Conservation (phyloP, 2,797 vertebrate genomes). For the Knipowitschia caucasica region DNA sequence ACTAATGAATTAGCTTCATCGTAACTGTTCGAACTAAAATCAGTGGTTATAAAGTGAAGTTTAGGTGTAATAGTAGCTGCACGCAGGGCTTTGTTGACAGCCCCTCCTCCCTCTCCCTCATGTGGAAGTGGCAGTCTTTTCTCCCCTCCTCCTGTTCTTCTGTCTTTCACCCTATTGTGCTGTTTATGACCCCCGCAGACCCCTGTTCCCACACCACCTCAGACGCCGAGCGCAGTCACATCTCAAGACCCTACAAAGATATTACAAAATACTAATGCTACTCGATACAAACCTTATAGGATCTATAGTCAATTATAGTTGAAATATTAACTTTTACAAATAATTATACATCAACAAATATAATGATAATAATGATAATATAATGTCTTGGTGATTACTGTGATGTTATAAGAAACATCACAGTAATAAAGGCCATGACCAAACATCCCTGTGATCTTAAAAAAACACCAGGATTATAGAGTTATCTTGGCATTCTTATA, state of each 20-base stretch:
- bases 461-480: no score
- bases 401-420: neutral
- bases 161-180: conserved; percentile 65
- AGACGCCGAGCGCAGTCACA: conserved; percentile 44
- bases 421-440: neutral
- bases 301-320: neutral
- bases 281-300: neutral
- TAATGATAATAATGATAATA: no score
- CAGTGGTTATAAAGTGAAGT: no score
- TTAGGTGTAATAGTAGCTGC: conserved; percentile 24
- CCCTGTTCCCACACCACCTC: conserved; percentile 36
- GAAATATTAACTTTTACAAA: neutral
- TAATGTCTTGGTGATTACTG: no score
- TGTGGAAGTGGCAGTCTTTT: conserved; percentile 73
- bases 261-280: neutral
- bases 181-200: conserved; percentile 65
- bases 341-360: no score
- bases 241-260: neutral
- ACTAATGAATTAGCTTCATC: no score
- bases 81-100: conserved; percentile 42
- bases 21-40: no score
- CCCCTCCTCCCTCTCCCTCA: conserved; percentile 47
- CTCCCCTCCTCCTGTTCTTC: conserved; percentile 43
- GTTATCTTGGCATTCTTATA: no score
- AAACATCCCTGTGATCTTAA: no score